Base-by-base conservation (phyloP, 2,797 vertebrate genomes). In the Bufotes viridis region DNA sequence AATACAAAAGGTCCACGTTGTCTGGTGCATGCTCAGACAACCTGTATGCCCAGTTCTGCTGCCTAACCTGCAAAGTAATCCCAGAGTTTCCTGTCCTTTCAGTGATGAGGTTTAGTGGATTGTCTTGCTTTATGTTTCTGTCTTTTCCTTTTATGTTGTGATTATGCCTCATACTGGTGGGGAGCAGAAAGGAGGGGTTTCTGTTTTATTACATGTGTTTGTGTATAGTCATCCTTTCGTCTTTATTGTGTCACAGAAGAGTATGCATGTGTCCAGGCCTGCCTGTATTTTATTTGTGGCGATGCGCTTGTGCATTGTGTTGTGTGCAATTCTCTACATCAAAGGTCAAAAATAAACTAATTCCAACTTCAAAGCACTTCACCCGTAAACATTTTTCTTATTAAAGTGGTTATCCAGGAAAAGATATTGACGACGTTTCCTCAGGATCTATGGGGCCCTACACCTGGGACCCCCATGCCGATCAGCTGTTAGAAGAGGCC, bases 171-270 rank as follows among this genome's bases (percentile, higher is more conserved):
- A 9, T 82, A 2, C 65, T 29, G 24, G 42, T 42, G 2, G 42
- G 34, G 34, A 34, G 14, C 42, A 15, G 67, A 53, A 34, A 29
- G 81, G 51, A 49, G 12, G 49, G 2, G 10, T 11, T 3, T 42
- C 42, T 26, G 67, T n/a, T 17, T 81, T 65, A 55, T 51, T 18
- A 82, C 24, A 72, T 55, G 51, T 70, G 24, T 74, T 72, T 84
- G 53, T 74, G 22, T 60, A 24, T n/a, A 20, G 20, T 60, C 75
- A 22, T 14, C 34, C 67, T 72, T 74, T n/a, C 2, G 13, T 29
- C 51, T 72, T 57, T 84, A 55, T 74, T 58, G 20, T 84, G 69
- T 58, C 20, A 13, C 53, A 72, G 70, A 58, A 58, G 55, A 72
- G 26, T 61, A 60, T 10, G 13, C 1, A 60, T 60, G 13, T 60